Evolutionary conservation across 2,113 vertebrate species (phyloP).

Genomic region (Pavo muticus): DNA sequence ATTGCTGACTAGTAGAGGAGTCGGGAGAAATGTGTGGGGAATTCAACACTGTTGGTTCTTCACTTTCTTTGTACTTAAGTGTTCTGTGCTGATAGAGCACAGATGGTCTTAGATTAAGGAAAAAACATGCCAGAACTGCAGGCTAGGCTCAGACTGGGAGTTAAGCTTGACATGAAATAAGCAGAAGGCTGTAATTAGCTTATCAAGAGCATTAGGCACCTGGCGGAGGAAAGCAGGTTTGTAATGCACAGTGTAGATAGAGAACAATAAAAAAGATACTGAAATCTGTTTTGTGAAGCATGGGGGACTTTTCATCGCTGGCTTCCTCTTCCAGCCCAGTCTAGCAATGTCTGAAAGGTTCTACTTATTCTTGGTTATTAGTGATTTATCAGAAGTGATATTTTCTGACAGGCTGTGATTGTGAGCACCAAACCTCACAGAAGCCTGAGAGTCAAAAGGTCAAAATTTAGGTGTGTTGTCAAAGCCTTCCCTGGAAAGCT

Average conservation of each 20-base stretch:
- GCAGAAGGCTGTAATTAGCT: slow-evolving; percentile 63
- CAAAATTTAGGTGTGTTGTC: neutral
- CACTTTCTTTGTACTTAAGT: slow-evolving; percentile 9
- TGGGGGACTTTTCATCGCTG: neutral
- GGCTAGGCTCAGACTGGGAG: slow-evolving; percentile 49
- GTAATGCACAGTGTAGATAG: neutral
- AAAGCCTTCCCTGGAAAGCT: neutral
- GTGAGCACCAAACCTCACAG: neutral
- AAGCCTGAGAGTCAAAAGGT: slow-evolving; percentile 2
- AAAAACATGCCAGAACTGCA: slow-evolving; percentile 48
- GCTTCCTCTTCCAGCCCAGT: slow-evolving; percentile 2
- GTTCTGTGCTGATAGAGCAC: slow-evolving; percentile 41
- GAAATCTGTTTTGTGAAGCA: neutral
- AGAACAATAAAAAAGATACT: neutral
- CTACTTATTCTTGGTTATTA: neutral
- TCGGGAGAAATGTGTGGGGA: neutral
- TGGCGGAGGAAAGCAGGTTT: neutral
- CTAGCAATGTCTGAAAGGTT: neutral
- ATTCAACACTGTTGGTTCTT: slow-evolving; percentile 35
- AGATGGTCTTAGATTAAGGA: slow-evolving; percentile 61
- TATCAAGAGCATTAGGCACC: slow-evolving; percentile 35
- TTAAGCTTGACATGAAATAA: slow-evolving; percentile 61
- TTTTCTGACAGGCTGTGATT: neutral
- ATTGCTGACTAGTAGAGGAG: neutral
- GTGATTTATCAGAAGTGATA: neutral